phyloP scores from a whole-genome alignment of 2,113 vertebrate species.

The Eleginops maclovinus region DNA sequence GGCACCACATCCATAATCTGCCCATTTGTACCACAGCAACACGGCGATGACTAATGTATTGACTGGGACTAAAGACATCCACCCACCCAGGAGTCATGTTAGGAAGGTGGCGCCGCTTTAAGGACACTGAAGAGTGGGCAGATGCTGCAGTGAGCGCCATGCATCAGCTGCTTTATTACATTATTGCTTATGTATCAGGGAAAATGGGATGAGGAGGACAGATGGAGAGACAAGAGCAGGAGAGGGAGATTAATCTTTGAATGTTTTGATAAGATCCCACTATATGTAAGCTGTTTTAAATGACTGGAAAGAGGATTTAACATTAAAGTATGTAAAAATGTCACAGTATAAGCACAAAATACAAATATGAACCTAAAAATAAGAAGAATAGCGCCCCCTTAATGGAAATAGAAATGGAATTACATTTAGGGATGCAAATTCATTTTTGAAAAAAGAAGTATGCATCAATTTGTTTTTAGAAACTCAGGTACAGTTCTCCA shows the following conservation, averaged over 20 bases:
- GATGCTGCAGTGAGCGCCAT: slow-evolving; percentile 27
- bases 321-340: too few relatives aligned
- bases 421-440: not conserved
- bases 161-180: slow-evolving; percentile 47
- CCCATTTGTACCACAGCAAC: slow-evolving; percentile 25
- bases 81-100: slow-evolving; percentile 16
- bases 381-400: too few relatives aligned
- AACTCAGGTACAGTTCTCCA: not conserved
- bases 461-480: not conserved
- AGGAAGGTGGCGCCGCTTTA: slow-evolving; percentile 22
- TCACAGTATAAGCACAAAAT: too few relatives aligned
- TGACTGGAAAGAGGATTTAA: too few relatives aligned
- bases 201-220: slow-evolving; percentile 6
- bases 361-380: too few relatives aligned
- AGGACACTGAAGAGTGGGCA: slow-evolving; percentile 29
- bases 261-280: slow-evolving; percentile 22
- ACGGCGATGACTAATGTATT: slow-evolving; percentile 28
- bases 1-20: slow-evolving; percentile 18
- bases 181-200: slow-evolving; percentile 32
- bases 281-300: not conserved
- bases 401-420: too few relatives aligned
- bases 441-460: not conserved
- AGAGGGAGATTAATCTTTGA: slow-evolving; percentile 4
- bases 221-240: slow-evolving; percentile 11
- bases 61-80: slow-evolving; percentile 26